phyloP scores from a whole-genome alignment of 2,888 invertebrate genomes.

The Cosmia trapezina region DNA sequence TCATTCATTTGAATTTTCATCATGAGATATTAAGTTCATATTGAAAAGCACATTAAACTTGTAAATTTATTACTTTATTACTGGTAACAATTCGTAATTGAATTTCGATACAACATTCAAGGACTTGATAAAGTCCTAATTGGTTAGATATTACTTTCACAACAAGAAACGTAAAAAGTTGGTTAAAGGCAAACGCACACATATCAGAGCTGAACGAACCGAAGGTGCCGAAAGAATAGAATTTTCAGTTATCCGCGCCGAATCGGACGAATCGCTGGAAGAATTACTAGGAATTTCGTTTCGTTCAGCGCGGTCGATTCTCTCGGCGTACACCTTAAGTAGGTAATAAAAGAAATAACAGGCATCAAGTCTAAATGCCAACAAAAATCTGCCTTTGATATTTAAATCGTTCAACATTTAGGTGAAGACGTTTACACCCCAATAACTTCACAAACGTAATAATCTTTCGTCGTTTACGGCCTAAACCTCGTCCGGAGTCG shows the following conservation, averaged over 20 bases:
- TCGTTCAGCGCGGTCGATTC: too few species aligned
- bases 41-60: slow-evolving; percentile 26
- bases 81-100: slow-evolving; percentile 23
- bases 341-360: slow-evolving; percentile 17
- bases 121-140: slow-evolving; percentile 6
- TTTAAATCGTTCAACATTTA: slow-evolving; percentile 44
- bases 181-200: slow-evolving; percentile 2
- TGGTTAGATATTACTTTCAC: slow-evolving; percentile 16
- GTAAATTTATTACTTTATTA: slow-evolving; percentile 15
- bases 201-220: too few species aligned
- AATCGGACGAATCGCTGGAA: too few species aligned
- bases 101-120: slow-evolving; percentile 11
- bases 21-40: slow-evolving; percentile 29
- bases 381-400: slow-evolving; percentile 39
- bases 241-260: too few species aligned
- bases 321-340: too few species aligned
- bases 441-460: slow-evolving; percentile 60
- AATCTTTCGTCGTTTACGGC: slow-evolving; percentile 60
- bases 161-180: slow-evolving; percentile 14
- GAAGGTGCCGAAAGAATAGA: too few species aligned
- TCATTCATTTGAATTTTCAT: slow-evolving; percentile 53
- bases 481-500: slow-evolving; percentile 48
- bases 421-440: slow-evolving; percentile 50
- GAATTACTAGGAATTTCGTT: too few species aligned
- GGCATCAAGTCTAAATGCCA: slow-evolving; percentile 16